Evolutionary conservation across 2,797 vertebrate genomes (phyloP).

Genomic region (Leptatherina wallacei): DNA sequence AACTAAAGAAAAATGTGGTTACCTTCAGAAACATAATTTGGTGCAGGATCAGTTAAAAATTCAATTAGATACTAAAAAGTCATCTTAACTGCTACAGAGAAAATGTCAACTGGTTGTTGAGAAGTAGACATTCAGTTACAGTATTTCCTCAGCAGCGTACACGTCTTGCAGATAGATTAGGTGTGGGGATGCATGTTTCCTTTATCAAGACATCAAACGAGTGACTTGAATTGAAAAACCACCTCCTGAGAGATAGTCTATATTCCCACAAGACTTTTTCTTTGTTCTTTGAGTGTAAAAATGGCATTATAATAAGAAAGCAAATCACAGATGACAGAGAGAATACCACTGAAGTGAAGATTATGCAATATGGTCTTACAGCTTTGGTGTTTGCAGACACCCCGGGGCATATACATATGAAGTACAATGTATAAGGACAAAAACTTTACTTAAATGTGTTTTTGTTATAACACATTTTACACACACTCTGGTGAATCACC

Average conservation of each 20-base stretch:
- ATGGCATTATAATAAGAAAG: conserved; percentile 13
- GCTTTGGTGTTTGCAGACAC: neutral
- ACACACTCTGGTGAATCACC: neutral
- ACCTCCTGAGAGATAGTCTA: conserved; percentile 12
- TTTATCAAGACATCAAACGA: conserved; percentile 44
- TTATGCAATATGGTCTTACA: neutral
- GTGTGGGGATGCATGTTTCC: neutral
- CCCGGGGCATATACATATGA: neutral
- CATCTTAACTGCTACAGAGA: neutral
- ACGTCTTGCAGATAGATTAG: neutral
- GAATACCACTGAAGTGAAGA: conserved; percentile 9
- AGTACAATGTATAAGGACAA: neutral
- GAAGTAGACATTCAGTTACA: neutral
- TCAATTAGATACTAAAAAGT: conserved; percentile 14
- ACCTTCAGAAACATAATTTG: neutral
- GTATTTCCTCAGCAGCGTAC: neutral
- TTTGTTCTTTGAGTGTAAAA: conserved; percentile 25
- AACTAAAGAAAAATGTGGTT: neutral
- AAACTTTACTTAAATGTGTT: neutral
- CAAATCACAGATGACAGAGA: conserved; percentile 22
- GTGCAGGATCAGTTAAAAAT: conserved; percentile 7
- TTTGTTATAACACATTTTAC: conserved; percentile 5
- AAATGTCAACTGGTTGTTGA: neutral
- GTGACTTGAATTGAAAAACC: conserved; percentile 32
- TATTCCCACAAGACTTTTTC: conserved; percentile 42